Evolutionary conservation across 2,797 vertebrate species (phyloP), one percentile per base, ranked within the genome.

Genomic region (Babyrousa celebensis): DNA sequence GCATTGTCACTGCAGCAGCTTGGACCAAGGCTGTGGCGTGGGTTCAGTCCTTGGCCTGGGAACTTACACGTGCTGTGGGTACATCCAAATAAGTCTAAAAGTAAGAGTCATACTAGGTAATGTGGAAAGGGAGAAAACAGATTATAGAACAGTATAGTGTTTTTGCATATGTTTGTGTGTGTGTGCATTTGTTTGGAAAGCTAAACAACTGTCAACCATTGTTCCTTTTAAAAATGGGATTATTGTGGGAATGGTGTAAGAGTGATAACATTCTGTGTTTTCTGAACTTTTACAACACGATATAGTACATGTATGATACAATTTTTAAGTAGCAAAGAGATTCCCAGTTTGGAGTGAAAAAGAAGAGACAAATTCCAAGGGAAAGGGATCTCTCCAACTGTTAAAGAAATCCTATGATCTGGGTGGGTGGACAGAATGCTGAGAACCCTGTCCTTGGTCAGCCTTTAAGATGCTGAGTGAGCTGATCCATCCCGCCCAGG

Each of bases 261-360:
- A 32, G 14, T 21, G 29, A 15, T 12, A 14, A 68, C 23, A 77
- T 77, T 40, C 74, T 58, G 11, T 25, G 20, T 25, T 20, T 2
- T 84, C 40, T 95, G 40, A 79, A 70, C 9, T 29, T 96, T 65
- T 83, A 36, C 21, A 83, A 32, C 18, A 48, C 4, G 0, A 40
- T 92, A 5, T 32, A 74, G 79, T 92, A 80, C 5, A 84, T 63
- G 17, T 17, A 25, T 72, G 25, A 58, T 23, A 27, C 40, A 63
- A 67, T 54, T 29, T 85, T 87, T 48, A 92, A 90, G 14, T 75
- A 54, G 17, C 14, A 21, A 75, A 95, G 65, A 54, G 1, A 88
- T 75, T 87, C 80, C 25, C 43, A 91, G 9, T 48, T 77, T 65
- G n/a, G 3, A 80, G 65, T 88, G 20, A 85, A 84, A 90, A 74